phyloP scores from a whole-genome alignment of 1,140 invertebrate genomes.

The Temnothorax nylanderi region DNA sequence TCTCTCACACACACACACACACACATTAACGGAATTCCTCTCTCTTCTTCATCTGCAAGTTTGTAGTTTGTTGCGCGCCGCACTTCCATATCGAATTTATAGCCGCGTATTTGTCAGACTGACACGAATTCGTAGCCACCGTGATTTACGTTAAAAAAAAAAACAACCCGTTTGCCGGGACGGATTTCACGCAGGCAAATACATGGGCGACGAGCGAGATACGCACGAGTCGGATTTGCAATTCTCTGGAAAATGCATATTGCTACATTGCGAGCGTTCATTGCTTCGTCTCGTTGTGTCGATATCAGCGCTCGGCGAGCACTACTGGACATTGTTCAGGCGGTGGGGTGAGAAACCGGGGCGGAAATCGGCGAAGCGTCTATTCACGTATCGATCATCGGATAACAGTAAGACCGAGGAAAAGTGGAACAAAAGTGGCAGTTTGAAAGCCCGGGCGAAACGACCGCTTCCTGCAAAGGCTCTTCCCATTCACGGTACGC shows the following conservation, averaged over 20 bases:
- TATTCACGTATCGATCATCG: slow-evolving; percentile 60
- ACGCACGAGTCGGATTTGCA: slow-evolving; percentile 41
- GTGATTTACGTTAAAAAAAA: slow-evolving; percentile 42
- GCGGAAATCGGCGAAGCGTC: slow-evolving; percentile 1
- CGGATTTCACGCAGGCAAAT: slow-evolving; percentile 17
- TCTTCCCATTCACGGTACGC: slow-evolving; percentile 54
- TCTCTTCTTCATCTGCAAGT: neutral
- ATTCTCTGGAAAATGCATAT: slow-evolving; percentile 54
- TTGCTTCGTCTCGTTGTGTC: slow-evolving; percentile 2
- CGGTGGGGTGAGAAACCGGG: slow-evolving; percentile 38
- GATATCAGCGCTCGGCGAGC: neutral
- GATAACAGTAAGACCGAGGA: slow-evolving; percentile 58
- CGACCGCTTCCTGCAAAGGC: slow-evolving; percentile 61
- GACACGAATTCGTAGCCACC: slow-evolving; percentile 39
- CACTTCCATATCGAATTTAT: slow-evolving; percentile 49
- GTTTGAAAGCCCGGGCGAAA: slow-evolving; percentile 51
- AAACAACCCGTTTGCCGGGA: slow-evolving; percentile 33
- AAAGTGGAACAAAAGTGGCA: slow-evolving; percentile 71
- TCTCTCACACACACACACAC: too few species aligned
- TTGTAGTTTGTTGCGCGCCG: slow-evolving; percentile 2
- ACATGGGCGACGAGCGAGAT: slow-evolving; percentile 11
- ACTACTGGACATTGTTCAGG: neutral
- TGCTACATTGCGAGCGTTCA: slow-evolving; percentile 33
- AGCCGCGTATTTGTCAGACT: slow-evolving; percentile 40
- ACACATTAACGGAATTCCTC: neutral